Evolutionary conservation across 2,888 invertebrate genomes (phyloP).

Genomic region (Arrhopalites spinosus): DNA sequence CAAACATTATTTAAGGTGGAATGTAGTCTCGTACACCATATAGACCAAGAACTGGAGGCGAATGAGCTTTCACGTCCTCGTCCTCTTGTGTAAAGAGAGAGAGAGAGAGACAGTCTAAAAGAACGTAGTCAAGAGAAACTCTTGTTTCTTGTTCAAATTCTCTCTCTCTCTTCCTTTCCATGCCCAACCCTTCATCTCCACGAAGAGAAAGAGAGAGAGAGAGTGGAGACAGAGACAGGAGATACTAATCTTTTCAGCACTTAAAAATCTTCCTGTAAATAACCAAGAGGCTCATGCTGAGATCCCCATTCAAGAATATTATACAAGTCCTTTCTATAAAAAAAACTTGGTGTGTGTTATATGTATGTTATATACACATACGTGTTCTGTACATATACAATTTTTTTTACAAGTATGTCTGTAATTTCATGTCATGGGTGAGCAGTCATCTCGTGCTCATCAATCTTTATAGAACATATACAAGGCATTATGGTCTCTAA

Average conservation of each 20-base stretch:
- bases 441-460: too few species aligned
- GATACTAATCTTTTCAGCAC: conserved; percentile 25
- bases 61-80: background rate
- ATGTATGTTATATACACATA: too few species aligned
- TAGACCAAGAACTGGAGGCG: too few species aligned
- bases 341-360: too few species aligned
- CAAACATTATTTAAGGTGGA: background rate
- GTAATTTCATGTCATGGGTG: too few species aligned
- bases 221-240: background rate
- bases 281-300: conserved; percentile 14
- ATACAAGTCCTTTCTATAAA: too few species aligned
- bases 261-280: conserved; percentile 27
- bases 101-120: background rate
- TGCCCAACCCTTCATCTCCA: background rate
- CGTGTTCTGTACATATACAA: background rate
- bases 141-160: conserved; percentile 5
- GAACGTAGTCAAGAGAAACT: background rate
- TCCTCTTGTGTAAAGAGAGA: background rate
- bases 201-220: background rate
- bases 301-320: conserved; percentile 1
- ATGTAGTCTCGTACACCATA: background rate
- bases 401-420: too few species aligned
- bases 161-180: background rate
- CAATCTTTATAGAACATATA: too few species aligned
- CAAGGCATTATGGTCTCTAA: too few species aligned